Percentiles rank a stretch among this genome's conserved stretches.
Evolutionary conservation across 2,113 vertebrate species (phyloP).

Genomic region (Platanista minor): DNA sequence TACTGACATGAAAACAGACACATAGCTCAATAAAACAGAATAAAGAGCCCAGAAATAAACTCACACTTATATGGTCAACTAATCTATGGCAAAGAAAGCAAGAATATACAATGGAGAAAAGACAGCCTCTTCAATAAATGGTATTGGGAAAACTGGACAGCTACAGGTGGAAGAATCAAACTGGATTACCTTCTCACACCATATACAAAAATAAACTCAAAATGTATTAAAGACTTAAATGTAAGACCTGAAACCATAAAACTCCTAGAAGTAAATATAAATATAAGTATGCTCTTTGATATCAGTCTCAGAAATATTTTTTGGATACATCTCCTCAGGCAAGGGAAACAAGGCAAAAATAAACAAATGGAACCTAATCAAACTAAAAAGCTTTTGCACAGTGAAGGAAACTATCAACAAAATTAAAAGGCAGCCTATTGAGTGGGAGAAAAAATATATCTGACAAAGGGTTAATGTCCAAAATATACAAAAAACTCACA

Average conservation of each 20-base stretch:
- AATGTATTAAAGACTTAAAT: not conserved
- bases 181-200: not conserved
- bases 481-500: not conserved
- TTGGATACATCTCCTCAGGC: not conserved
- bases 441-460: not conserved
- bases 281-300: accelerated
- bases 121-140: not conserved
- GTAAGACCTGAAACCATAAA: not conserved
- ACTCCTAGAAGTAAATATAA: not conserved
- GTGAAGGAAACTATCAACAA: not conserved
- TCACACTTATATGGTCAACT: not conserved
- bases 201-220: not conserved
- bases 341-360: not conserved
- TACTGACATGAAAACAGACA: not conserved
- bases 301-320: not conserved
- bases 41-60: not conserved
- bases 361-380: not conserved
- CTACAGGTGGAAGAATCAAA: not conserved
- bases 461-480: not conserved
- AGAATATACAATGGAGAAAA: not conserved
- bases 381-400: not conserved
- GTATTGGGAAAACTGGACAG: not conserved
- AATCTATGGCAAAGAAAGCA: not conserved
- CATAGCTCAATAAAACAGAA: not conserved
- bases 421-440: not conserved